Evolutionary conservation across 1,140 invertebrate genomes (phyloP), one percentile per base, ranked within the genome.

Genomic region (Sitophilus oryzae): DNA sequence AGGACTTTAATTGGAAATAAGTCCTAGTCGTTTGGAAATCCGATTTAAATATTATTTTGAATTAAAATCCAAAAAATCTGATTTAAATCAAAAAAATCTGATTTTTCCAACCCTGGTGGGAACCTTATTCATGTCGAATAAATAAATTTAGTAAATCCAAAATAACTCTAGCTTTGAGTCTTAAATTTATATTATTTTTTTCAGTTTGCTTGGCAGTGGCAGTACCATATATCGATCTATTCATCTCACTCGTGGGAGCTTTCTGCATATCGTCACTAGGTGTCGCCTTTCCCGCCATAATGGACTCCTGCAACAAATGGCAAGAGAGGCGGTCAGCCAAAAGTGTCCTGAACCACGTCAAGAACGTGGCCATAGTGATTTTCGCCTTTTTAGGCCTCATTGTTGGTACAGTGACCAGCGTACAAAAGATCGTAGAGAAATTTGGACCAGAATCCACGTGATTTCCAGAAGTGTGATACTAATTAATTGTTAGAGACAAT

Each of bases 241-340:
- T 95, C 70, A 96, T 96, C 54, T 91, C 92, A 0, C 75, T 94
- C 25, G 88, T 95, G 62, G 93, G 93, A 22, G 91, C 93, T 0
- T 74, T 94, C 0, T 89, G 86, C 56, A 78, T 92, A 5, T 89
- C 89, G 2, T 84, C 86, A 0, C 75, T 95, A 18, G 91, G 92
- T 0, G 74, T 96, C 11, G 88, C 90, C 1, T 88, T 95, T 66
- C 93, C 93, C 14, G 89, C 92, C 0, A 74, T 93, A 38, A 90
- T 96, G 58, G 79, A 87, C 52, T 77, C 77, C 15, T 84, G 79
- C 14, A 68, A 78, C 0, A 69, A 75, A 36, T 83, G 79, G 70
- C 74, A 78, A 0, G 64, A 76, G 60, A 72, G 18, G 66, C 77
- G 58, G 72, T 77, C 64, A 63, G 71, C 15, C 62, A 77, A 10